These are phyloP conservation scores for Rhinophrynus dorsalis DNA, from an alignment of 2,797 vertebrate genomes.

Conservation along the genomic window DNA sequence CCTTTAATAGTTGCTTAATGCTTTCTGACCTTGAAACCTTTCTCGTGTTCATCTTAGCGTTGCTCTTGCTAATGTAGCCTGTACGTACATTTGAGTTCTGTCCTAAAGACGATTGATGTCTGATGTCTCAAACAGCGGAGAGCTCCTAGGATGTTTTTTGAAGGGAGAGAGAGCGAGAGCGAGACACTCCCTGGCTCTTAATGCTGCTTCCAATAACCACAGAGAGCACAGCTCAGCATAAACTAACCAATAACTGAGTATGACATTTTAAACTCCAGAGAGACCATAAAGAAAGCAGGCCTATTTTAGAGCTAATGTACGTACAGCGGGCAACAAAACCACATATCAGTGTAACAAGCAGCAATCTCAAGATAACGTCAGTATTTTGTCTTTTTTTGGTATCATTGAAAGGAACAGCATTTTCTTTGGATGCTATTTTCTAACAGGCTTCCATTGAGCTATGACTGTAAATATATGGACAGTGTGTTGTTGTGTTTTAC, in stretches of 20 bases:
- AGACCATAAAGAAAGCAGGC: constrained; percentile 50
- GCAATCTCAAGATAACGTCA: background rate
- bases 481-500: no score
- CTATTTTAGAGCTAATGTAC: constrained; percentile 51
- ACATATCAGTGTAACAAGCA: constrained; percentile 28
- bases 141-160: constrained; percentile 63
- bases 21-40: constrained; percentile 81
- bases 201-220: constrained; percentile 71
- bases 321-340: constrained; percentile 49
- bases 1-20: constrained; percentile 85
- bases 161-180: no score
- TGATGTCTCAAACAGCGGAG: constrained; percentile 54
- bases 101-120: constrained; percentile 37
- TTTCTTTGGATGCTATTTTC: no score
- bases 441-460: no score
- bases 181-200: constrained; percentile 80
- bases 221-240: constrained; percentile 69
- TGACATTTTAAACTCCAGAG: constrained; percentile 60
- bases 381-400: background rate
- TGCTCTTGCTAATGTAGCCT: constrained; percentile 51
- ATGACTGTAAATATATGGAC: no score
- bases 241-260: constrained; percentile 69
- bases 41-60: constrained; percentile 75
- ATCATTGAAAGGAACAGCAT: background rate
- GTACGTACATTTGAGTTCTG: background rate